Base-by-base conservation (phyloP, 2,888 invertebrate genomes). In the Apamea epomidion region DNA sequence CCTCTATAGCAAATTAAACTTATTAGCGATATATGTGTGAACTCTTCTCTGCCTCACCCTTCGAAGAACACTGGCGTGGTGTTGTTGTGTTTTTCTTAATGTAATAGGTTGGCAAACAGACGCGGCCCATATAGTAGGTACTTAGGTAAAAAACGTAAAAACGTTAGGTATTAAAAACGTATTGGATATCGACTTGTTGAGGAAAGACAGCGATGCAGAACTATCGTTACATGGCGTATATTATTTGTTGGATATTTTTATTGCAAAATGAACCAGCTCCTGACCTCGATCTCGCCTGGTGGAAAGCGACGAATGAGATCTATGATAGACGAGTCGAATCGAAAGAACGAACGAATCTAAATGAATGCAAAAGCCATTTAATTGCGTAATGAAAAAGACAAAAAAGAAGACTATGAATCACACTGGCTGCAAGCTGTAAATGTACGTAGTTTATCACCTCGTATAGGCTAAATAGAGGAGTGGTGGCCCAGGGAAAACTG, bases 51-150 rank as follows among this genome's bases (percentile, higher is more conserved):
- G 12, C 18, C 4, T 62, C n/a, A 67, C 32, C 54, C 37, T 68
- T 25, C 18, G 25, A 6, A 37, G 21, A 58, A 78, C 16, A 16
- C 16, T 1, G 12, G 32, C 12, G 12, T 58, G 29, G 65, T 45
- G n/a, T 78, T 45, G 16, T 0, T 25, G 32, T 29, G 12, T 60
- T 69, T 18, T 58, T 80, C 80, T 25, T 80, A 79, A 79, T 62
- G 62, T 80, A 69, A 80, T 80, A 51, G 68, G 25, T 80, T 51
- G 0, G 80, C 80, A 69, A 80, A 80, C 78, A 69, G 60, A 3
- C 78, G 58, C 58, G 18, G 1, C 68, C 51, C 18, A 80, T 18
- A 37, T 48, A 51, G 80, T n/a, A n/a, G n/a, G n/a, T 60, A 68
- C 80, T 68, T 78, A 18, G 14, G 37, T 78, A 65, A 77, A 78